A percentile compares a stretch with the other conserved stretches of the same genome.
These are phyloP conservation scores for Tenrec ecaudatus DNA, from an alignment of 2,113 vertebrate species.

Conservation along the genomic window DNA sequence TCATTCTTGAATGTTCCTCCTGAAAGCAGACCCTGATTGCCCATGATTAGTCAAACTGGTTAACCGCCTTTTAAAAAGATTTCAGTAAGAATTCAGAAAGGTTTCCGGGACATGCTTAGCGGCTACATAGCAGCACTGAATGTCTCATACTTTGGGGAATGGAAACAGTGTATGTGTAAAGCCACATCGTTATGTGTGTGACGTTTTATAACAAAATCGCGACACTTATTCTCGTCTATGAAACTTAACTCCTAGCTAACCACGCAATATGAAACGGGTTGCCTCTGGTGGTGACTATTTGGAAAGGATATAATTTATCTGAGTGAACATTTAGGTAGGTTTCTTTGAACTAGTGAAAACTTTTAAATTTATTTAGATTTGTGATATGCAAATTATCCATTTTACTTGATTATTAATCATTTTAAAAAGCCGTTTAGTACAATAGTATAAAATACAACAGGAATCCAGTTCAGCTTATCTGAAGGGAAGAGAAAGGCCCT, in stretches of 20 bases:
- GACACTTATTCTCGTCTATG: neutral
- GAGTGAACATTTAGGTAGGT: neutral
- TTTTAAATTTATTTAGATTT: conserved; percentile 2
- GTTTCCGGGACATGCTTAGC: neutral
- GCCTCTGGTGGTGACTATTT: neutral
- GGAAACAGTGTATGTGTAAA: neutral
- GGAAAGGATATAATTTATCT: neutral
- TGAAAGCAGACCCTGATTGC: conserved; percentile 55
- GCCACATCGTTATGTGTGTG: neutral
- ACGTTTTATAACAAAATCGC: conserved; percentile 6
- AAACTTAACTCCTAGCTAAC: neutral
- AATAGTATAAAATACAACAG: neutral
- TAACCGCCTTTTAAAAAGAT: neutral
- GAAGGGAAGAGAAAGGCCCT: neutral
- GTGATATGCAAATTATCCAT: neutral
- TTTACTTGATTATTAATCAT: neutral
- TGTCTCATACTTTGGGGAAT: neutral
- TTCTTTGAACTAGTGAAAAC: conserved; percentile 1
- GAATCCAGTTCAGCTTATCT: neutral
- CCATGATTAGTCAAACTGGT: conserved; percentile 27
- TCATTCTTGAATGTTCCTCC: conserved; percentile 62
- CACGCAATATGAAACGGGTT: no score
- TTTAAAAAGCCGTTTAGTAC: neutral
- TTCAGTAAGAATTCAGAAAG: neutral
- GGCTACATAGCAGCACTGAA: neutral